Evolutionary conservation across 2,113 vertebrate species (phyloP), one percentile per base, ranked within the genome.

Genomic region (Sciurus niger): DNA sequence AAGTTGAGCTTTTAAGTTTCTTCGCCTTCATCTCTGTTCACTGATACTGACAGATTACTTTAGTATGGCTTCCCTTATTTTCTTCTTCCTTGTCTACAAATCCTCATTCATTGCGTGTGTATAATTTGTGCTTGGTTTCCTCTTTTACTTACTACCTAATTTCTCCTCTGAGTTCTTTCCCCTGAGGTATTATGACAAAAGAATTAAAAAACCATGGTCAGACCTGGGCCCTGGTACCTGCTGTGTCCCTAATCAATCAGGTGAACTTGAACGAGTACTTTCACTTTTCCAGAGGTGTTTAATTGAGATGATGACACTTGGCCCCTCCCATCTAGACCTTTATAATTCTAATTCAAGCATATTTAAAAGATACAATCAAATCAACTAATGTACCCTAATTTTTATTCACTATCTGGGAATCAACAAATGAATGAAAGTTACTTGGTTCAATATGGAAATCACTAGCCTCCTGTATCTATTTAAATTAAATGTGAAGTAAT

Each of bases 401-500:
- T 96, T 96, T 89, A 92, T 67, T 87, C 25, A 67, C 8, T 95
- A 93, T 25, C 43, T 84, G 1, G 67, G 30, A 82, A 51, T 85
- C 34, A 86, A 67, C 40, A 94, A 90, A 60, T 76, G n/a, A 92
- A 77, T 83, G 72, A 94, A 46, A 91, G 6, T 25, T 58, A 11
- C 40, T 34, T 1, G 6, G 28, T 88, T 87, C 32, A 32, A 51
- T 88, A 53, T 8, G 46, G 24, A 51, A 84, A 83, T 72, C 43
- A 89, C 6, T 93, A 78, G 28, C 9, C 12, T 77, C 17, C 74
- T 68, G 24, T 48, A 5, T 20, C 18, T 77, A 72, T 58, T 73
- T 88, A 68, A 55, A 87, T 79, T 92, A 78, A 88, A 82, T 32
- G 14, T 48, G 74, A 88, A 5, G 24, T 51, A 67, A 78, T 48